Evolutionary conservation across 1,140 invertebrate species (phyloP).

Genomic region (Agraylea sexmaculata): DNA sequence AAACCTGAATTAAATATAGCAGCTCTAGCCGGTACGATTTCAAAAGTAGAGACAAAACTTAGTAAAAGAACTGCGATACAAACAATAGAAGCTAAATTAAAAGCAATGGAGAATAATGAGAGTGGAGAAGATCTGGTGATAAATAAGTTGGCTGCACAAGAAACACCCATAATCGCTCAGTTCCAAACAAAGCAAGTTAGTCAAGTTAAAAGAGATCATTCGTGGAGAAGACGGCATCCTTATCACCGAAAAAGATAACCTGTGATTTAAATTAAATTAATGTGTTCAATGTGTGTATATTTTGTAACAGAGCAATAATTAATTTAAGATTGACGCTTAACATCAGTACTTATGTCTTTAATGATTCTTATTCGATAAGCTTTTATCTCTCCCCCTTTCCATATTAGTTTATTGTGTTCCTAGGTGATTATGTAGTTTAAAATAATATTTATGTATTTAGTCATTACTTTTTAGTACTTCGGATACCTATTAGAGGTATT

Average conservation of each 20-base stretch:
- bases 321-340: no score
- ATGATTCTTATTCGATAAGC: no score
- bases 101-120: conserved; percentile 59
- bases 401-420: no score
- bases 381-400: no score
- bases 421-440: no score
- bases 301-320: no score
- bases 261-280: background rate
- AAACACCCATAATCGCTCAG: conserved; percentile 51
- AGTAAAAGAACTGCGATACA: conserved; percentile 70
- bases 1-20: conserved; percentile 65
- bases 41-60: conserved; percentile 54
- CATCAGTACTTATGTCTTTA: no score
- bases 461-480: no score
- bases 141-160: conserved; percentile 51
- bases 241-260: conserved; percentile 40
- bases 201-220: conserved; percentile 39
- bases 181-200: conserved; percentile 45
- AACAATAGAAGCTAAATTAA: conserved; percentile 78
- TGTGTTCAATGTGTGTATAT: background rate
- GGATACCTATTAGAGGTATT: no score
- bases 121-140: conserved; percentile 58
- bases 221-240: conserved; percentile 34
- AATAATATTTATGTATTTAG: no score
- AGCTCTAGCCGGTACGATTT: conserved; percentile 55